Base-by-base conservation (phyloP, 2,888 invertebrate genomes). In the Agriopis aurantiaria region DNA sequence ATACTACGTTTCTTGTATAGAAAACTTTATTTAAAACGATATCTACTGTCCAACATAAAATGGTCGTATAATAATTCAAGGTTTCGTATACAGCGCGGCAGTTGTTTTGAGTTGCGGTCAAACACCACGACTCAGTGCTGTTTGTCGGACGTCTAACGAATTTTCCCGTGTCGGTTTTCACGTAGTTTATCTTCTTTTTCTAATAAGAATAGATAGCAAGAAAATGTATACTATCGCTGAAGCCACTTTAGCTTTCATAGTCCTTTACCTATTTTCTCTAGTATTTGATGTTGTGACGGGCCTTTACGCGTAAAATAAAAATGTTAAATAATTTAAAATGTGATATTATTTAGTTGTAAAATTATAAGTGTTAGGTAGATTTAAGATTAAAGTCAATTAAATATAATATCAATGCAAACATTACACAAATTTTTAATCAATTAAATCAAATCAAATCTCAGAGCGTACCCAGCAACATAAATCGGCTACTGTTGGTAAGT, bases 141-240 rank as follows among this genome's bases (percentile, higher is more conserved):
- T 85, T 77, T 89, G 85, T 83, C 84, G 88, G 82, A 90, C 92
- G 90, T 82, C 75, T 78, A 33, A 77, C 78, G 80, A 76, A 79
- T 73, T 77, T 78, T 75, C 65, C 58, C 75, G 78, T 76, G 72
- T 69, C 43, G 12, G 45, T 73, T 72, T 71, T 63, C 64, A 59
- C 75, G 41, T 60, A 77, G 78, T 85, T 82, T 82, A 74, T 74
- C 70, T 58, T 77, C 80, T 75, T 78, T 77, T 74, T 68, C n/a
- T 63, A 77, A 77, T 80, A 82, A 79, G 82, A 81, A 80, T 82
- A 74, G 69, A 60, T 53, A 73, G 3, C 33, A 82, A 79, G 78
- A 89, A 88, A 90, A 93, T 94, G 94, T 89, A 93, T 85, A 89
- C 93, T 69, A 88, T 94, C 75, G 94, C 94, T 75, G 94, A 94